Base-by-base conservation (phyloP, 2,888 invertebrate species). In the Notocelia uddmanniana region DNA sequence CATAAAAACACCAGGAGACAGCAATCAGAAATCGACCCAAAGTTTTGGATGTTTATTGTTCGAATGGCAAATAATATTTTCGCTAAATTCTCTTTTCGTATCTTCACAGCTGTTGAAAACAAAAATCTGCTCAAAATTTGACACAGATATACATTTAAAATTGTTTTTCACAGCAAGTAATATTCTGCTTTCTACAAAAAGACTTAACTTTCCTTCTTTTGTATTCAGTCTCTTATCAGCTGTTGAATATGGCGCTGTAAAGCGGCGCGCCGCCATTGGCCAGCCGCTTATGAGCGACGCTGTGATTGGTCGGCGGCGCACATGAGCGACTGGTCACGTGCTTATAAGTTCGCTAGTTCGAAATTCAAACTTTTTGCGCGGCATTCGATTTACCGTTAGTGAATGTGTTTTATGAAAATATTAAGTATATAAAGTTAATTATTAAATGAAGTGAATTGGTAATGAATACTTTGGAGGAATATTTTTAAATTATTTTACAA, bases 261-360 rank as follows among this genome's bases (percentile, higher is more conserved):
- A 92, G 92, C 87, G 90, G 86, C 76, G 83, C 81, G 75, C 74
- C 76, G 78, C 81, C 77, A 89, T 89, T 89, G 90, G 89, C 77
- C 76, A 82, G 76, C 84, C 89, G 85, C 89, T 90, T 72, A 89
- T 89, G 76, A 89, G 90, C 87, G 90, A 87, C 87, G 84, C 82
- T 78, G 80, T 85, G 84, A 93, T 93, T 92, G 93, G 93, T 82
- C 81, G 83, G 6, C 79, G 79, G 78, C 80, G 85, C 92, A 91
- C 87, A 92, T 92, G 83, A 93, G 93, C 92, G 93, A 91, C 87
- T 79, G 75, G 78, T 87, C 92, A 92, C 92, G 91, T 93, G 93
- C 93, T 93, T 80, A 93, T 93, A 90, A 93, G 93, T 92, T 93
- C 89, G 89, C 55, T 79, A 74, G 71, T 78, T 78, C 76, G 75